Base-by-base conservation (phyloP, 2,797 vertebrate genomes). In the Alectoris magna region DNA sequence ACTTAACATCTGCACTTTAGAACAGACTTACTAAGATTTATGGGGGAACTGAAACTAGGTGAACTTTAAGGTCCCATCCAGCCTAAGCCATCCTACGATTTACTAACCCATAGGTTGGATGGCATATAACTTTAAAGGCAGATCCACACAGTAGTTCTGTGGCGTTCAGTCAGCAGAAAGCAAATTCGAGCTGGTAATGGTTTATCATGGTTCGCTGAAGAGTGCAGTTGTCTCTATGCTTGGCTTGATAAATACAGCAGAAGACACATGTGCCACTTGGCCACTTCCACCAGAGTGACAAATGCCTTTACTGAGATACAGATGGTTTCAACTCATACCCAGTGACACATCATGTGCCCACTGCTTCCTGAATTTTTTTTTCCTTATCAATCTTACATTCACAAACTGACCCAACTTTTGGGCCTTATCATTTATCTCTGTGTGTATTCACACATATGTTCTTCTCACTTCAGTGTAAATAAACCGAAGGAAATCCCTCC, bases 361-460 rank as follows among this genome's bases (percentile, higher is more conserved):
- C 62, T 55, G 44, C 43, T 64, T 48, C 67, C 34, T 48, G 55
- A 59, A 49, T 53, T 48, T 44, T 51, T 62, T 29, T 51, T 62
- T 29, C 38, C 22, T 1, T 46, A 41, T 56, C 27, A 27, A 8
- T 22, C 58, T 80, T 55, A 56, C 1, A 1, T 58, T 67, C 44
- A 24, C 48, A 88, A 75, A 67, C 71, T 13, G 15, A 34, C 3
- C 11, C 5, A 60, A 24, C 8, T 79, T 12, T 14, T 8, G 13
- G 11, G 44, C 44, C 24, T 76, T 66, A 34, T 34, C 34, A 34
- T 34, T 34, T 34, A 34, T 34, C 34, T 34, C 34, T 34, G 38
- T 62, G 22, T 11, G 26, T 31, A 19, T 3, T 9, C 9, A 36
- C 0, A 0, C 6, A 12, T 0, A 4, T n/a, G 15, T 34, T 68